Evolutionary conservation across 1,140 invertebrate species (phyloP), one percentile per base, ranked within the genome.

Genomic region (Drosophila virilis): DNA sequence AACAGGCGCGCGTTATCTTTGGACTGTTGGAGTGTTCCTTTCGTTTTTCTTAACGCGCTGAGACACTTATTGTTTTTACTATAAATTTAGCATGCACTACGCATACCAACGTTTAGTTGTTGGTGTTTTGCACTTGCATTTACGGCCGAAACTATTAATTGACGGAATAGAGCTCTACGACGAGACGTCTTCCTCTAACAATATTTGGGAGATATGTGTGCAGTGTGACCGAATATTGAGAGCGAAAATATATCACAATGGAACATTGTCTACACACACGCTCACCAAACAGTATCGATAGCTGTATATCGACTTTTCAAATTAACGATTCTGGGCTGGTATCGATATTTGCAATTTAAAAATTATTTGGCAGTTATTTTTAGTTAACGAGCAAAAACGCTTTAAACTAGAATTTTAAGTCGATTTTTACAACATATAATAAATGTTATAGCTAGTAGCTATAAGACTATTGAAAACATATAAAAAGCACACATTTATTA

Each of bases 61-160:
- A 7, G 48, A 35, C 15, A 43, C 48, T 28, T 60, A 4, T 22
- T 33, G 35, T 38, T 37, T 32, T 35, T 2, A 38, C 8, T 45
- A 12, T 35, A 12, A 70, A 70, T 70, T 74, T 70, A 45, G 38
- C 7, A 70, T 74, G 72, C 72, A 70, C 51, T 70, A 58, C 59
- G 52, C 51, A 42, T 46, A 38, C 51, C 45, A 71, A 22, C 37
- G 12, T 13, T 58, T 40, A 12, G 51, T 43, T 46, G 22, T 51
- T 70, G 59, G 52, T 70, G 35, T 40, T 57, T 45, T 64, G 67
- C n/a, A 70, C 67, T 70, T 74, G 72, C 71, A 74, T 61, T 67
- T 40, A 61, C 8, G 66, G 17, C 71, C 71, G 57, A 74, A 69
- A 54, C 42, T 48, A 32, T 28, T 46, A 35, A 50, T 69, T 43